These are phyloP conservation scores for Eledona agricola DNA, from an alignment of 2,888 invertebrate species.

Conservation along the genomic window DNA sequence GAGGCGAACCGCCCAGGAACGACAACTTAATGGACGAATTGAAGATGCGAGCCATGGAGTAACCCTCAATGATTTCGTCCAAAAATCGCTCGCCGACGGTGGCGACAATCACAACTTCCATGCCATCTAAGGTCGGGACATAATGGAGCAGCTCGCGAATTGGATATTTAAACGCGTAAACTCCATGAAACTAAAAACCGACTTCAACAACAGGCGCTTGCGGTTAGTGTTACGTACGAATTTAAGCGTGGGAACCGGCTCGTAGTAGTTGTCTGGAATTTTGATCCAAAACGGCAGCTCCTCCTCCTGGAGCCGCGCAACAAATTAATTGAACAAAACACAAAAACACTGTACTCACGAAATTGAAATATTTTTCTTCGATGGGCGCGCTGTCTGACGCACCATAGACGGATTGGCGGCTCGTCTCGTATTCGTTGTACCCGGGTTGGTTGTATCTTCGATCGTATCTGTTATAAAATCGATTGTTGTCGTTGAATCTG, in stretches of 20 bases:
- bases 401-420: conserved; percentile 28
- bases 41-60: conserved; percentile 85
- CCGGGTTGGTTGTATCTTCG: conserved; percentile 9
- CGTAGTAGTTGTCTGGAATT: conserved; percentile 69
- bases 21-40: conserved; percentile 85
- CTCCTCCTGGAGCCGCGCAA: conserved; percentile 68
- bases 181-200: conserved; percentile 79
- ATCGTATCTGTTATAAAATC: conserved; percentile 9
- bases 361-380: conserved; percentile 77
- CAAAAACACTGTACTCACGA: conserved; percentile 64
- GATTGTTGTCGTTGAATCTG: conserved; percentile 13
- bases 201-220: conserved; percentile 3
- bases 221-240: conserved; percentile 66
- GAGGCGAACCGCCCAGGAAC: conserved; percentile 89
- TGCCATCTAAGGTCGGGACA: conserved; percentile 74
- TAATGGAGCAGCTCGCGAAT: conserved; percentile 78
- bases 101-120: conserved; percentile 85
- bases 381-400: conserved; percentile 47
- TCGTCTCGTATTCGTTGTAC: conserved; percentile 11
- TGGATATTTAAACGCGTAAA: conserved; percentile 86
- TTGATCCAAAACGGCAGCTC: conserved; percentile 83
- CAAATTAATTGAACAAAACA: conserved; percentile 32
- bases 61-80: conserved; percentile 86
- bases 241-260: conserved; percentile 75
- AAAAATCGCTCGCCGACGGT: conserved; percentile 88